Base-by-base conservation (phyloP, 2,888 invertebrate genomes). In the Agrilus biguttatus region DNA sequence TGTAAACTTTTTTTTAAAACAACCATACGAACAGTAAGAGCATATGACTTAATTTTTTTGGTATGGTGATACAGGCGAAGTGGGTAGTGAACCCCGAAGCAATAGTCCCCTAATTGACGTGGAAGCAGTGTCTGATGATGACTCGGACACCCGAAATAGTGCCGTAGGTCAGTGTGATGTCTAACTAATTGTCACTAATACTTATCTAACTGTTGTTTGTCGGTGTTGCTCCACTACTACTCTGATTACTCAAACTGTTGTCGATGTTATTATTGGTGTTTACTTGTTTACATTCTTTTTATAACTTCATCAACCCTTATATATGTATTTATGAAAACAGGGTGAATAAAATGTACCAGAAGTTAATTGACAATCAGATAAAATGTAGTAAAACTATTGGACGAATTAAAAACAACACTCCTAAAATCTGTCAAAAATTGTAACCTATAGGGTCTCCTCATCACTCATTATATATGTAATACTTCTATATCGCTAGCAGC, bases 31-130 rank as follows among this genome's bases (percentile, higher is more conserved):
- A 28, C 10, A 28, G 8, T 28, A 28, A 28, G 28, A 2, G 28
- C 28, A 28, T 28, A 28, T 28, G 28, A 10, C 44, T 43, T 44
- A 46, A 42, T 46, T 45, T 41, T 47, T 49, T 51, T 50, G 45
- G 49, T 49, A 43, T 44, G 50, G 47, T 50, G 48, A 51, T 61
- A 57, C 67, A 78, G 78, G 78, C 77, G 77, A 77, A 70, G 74
- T 75, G 69, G 73, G 73, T 62, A 63, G 60, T 52, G 72, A 65
- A 67, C 73, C 68, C 64, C 70, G 70, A 59, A 73, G 69, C 61
- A 65, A 66, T 62, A 77, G 77, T 67, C 78, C 79, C 59, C 72
- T 77, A 66, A 75, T 78, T 61, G 78, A 78, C 67, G 77, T 77
- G 62, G 77, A 77, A 67, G 74, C 74, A 56, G 72, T 77, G 53